A percentile compares a stretch with the other conserved stretches of the same genome.
These are phyloP conservation scores for Sebastes taczanowskii DNA, from an alignment of 2,797 vertebrate species.

Conservation along the genomic window DNA sequence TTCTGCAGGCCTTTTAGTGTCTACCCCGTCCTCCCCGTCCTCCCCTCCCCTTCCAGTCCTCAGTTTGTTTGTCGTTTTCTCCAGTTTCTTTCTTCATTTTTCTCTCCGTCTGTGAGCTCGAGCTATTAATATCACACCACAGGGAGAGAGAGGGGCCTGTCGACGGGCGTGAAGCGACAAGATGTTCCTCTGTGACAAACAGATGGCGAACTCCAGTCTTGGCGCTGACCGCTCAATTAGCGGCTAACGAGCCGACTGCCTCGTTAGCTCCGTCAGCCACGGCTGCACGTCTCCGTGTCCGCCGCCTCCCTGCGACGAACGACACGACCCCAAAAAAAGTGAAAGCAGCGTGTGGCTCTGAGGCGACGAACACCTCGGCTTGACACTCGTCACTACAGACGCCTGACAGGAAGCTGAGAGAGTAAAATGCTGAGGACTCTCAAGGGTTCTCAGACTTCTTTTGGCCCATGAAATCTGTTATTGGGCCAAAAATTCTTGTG, in stretches of 20 bases:
- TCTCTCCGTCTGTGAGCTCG: slow-evolving; percentile 54
- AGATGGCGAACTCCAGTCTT: slow-evolving; percentile 85
- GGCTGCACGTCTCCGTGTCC: slow-evolving; percentile 44
- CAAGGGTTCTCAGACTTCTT: neutral
- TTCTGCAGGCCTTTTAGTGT: slow-evolving; percentile 55
- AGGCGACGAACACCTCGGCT: slow-evolving; percentile 13
- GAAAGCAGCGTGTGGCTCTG: slow-evolving; percentile 25
- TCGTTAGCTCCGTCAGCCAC: slow-evolving; percentile 69
- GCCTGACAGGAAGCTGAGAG: slow-evolving; percentile 1
- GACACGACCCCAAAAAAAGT: slow-evolving; percentile 37
- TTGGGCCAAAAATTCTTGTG: neutral
- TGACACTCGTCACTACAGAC: slow-evolving; percentile 2
- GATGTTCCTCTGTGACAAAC: slow-evolving; percentile 86
- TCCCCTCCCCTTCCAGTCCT: slow-evolving; percentile 1
- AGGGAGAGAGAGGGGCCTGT: slow-evolving; percentile 58
- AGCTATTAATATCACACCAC: slow-evolving; percentile 84
- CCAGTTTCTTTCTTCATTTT: slow-evolving; percentile 29
- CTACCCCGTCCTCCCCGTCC: neutral
- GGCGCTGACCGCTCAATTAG: slow-evolving; percentile 85
- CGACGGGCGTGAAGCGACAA: slow-evolving; percentile 79
- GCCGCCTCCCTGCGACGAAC: slow-evolving; percentile 16
- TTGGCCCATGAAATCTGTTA: neutral
- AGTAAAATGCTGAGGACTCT: neutral
- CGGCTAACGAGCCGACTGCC: slow-evolving; percentile 81
- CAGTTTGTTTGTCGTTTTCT: slow-evolving; percentile 46